These are phyloP conservation scores for Intellagama lesueurii DNA, from an alignment of 2,797 vertebrate genomes.

Conservation along the genomic window DNA sequence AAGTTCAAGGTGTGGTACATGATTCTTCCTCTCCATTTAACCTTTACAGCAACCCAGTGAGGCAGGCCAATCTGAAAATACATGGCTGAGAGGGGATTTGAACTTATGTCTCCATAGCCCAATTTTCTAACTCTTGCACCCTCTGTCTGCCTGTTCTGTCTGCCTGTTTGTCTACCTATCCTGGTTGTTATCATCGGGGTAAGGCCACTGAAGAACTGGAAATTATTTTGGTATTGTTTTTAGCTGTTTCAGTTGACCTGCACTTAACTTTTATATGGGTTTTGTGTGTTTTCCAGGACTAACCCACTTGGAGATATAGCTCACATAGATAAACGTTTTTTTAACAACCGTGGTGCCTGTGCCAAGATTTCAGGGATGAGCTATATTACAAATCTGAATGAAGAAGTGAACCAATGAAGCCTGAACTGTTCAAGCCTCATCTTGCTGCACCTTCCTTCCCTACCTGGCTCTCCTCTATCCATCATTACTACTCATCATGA, in stretches of 20 bases:
- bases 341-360: background rate
- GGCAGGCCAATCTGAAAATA: too few species aligned
- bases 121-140: too few species aligned
- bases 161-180: background rate
- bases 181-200: background rate
- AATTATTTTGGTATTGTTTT: background rate
- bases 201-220: background rate
- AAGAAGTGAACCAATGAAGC: background rate
- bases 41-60: too few species aligned
- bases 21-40: too few species aligned
- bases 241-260: background rate
- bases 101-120: too few species aligned
- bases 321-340: too few species aligned
- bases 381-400: background rate
- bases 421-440: background rate
- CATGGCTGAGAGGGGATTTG: too few species aligned
- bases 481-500: background rate
- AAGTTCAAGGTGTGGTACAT: too few species aligned
- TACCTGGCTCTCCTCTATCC: background rate
- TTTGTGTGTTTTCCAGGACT: background rate
- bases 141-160: too few species aligned
- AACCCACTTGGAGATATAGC: background rate
- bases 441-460: background rate
- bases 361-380: background rate
- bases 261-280: background rate